phyloP scores from a whole-genome alignment of 2,797 vertebrate species.

The Enteromius treurensis region DNA sequence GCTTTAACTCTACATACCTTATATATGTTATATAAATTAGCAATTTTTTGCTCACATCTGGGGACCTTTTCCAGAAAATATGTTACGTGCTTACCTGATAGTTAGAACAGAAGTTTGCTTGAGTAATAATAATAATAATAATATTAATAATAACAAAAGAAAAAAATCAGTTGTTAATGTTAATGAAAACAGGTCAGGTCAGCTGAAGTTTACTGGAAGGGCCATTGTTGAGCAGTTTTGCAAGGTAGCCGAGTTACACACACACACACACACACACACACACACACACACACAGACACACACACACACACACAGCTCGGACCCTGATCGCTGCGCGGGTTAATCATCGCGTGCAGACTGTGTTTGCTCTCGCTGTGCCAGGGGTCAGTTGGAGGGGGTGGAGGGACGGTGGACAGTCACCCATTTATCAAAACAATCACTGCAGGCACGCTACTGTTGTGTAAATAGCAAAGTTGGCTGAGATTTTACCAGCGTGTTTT shows the following conservation, averaged over 20 bases:
- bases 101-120: not conserved
- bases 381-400: slow-evolving; percentile 78
- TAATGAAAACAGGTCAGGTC: not conserved
- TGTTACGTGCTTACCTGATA: not conserved
- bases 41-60: no score
- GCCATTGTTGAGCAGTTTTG: slow-evolving; percentile 4
- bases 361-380: slow-evolving; percentile 83
- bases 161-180: not conserved
- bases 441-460: slow-evolving; percentile 69
- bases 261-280: not conserved
- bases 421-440: slow-evolving; percentile 79
- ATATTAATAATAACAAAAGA: not conserved
- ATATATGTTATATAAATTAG: no score
- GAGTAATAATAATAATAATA: not conserved
- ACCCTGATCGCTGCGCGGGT: slow-evolving; percentile 68
- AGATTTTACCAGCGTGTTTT: not conserved
- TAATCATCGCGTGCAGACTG: slow-evolving; percentile 87
- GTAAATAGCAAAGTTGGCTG: slow-evolving; percentile 55
- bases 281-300: not conserved
- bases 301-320: not conserved
- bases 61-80: not conserved
- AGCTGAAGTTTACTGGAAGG: not conserved
- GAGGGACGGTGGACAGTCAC: slow-evolving; percentile 69
- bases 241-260: not conserved
- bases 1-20: no score